Percentiles rank a stretch among this genome's conserved stretches.
These are phyloP conservation scores for Augochlora pura DNA, from an alignment of 1,140 invertebrate genomes.

Conservation along the genomic window DNA sequence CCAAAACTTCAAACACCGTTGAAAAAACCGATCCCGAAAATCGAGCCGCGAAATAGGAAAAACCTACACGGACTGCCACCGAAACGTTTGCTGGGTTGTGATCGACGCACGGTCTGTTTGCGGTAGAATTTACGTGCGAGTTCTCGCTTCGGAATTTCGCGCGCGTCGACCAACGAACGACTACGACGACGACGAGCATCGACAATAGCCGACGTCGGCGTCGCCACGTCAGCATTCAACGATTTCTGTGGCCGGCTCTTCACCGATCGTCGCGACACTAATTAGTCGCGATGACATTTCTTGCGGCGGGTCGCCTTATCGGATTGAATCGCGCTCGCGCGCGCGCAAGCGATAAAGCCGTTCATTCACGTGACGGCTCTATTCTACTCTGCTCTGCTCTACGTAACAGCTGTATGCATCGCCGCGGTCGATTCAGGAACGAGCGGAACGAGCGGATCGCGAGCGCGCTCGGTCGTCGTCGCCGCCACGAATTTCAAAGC, in stretches of 20 bases:
- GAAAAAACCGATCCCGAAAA: background rate
- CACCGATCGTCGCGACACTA: slow-evolving; percentile 59
- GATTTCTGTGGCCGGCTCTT: slow-evolving; percentile 35
- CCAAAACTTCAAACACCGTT: background rate
- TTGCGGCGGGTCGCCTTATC: slow-evolving; percentile 27
- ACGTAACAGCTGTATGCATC: too few species aligned
- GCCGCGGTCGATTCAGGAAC: background rate
- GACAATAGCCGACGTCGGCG: slow-evolving; percentile 32
- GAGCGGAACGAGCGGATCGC: background rate
- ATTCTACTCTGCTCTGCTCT: too few species aligned
- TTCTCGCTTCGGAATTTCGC: too few species aligned
- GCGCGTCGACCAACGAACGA: too few species aligned
- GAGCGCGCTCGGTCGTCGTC: background rate
- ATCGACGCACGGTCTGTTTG: slow-evolving; percentile 21
- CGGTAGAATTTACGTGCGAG: slow-evolving; percentile 42
- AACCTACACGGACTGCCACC: background rate
- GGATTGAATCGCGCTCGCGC: slow-evolving; percentile 17
- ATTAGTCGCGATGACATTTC: slow-evolving; percentile 63
- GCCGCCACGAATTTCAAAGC: too few species aligned
- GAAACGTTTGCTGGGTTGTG: background rate
- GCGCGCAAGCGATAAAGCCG: too few species aligned
- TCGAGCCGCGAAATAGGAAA: background rate
- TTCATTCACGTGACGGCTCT: too few species aligned
- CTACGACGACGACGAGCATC: too few species aligned
- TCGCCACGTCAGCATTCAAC: slow-evolving; percentile 38